phyloP scores from a whole-genome alignment of 2,113 vertebrate genomes.

The Dinomys branickii region DNA sequence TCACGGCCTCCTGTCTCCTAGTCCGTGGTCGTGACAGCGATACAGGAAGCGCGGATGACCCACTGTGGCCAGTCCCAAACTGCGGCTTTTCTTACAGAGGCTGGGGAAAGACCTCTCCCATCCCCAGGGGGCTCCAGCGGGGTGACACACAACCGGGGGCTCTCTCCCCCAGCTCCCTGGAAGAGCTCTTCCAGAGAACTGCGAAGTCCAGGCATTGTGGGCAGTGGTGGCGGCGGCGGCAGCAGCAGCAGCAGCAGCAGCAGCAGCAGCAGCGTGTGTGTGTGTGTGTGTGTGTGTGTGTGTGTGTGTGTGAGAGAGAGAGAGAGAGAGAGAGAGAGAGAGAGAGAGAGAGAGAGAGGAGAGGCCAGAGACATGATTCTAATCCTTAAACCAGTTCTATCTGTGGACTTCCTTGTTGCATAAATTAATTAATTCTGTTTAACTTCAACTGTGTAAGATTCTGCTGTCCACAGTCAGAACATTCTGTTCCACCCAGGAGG shows the following conservation, averaged over 20 bases:
- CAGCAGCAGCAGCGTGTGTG: too few relatives aligned
- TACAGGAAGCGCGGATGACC: neutral
- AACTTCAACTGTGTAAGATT: neutral
- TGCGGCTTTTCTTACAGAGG: rapidly evolving
- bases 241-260: too few relatives aligned
- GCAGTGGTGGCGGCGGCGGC: too few relatives aligned
- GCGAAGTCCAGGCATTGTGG: neutral
- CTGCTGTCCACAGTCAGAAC: neutral
- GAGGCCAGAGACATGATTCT: neutral
- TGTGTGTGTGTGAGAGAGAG: too few relatives aligned
- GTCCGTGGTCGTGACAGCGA: rapidly evolving
- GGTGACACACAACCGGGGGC: neutral
- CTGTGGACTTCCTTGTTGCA: neutral
- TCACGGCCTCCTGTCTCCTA: too few relatives aligned
- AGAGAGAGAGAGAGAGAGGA: neutral
- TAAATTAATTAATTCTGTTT: neutral
- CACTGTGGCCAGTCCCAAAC: rapidly evolving
- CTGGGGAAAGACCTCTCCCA: neutral
- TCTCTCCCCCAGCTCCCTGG: neutral
- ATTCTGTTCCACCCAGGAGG: neutral
- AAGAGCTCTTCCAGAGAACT: neutral
- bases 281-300: neutral
- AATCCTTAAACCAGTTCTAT: neutral
- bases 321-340: too few relatives aligned
- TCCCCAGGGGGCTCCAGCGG: rapidly evolving